These are phyloP conservation scores for Dynastes maya DNA, from an alignment of 2,888 invertebrate genomes.

Conservation along the genomic window DNA sequence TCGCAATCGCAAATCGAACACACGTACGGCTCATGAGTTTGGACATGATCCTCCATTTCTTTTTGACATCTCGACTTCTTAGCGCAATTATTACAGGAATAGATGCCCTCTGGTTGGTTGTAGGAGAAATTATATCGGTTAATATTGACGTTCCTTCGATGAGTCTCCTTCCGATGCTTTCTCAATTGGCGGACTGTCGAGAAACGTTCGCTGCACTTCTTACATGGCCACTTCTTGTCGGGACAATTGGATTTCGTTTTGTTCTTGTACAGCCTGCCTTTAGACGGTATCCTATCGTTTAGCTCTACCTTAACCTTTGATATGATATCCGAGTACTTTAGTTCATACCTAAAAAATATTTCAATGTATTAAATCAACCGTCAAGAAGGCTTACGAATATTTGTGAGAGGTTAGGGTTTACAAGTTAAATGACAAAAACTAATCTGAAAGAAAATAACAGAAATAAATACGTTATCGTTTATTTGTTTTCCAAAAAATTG, in stretches of 20 bases:
- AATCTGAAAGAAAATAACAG: too few relatives aligned
- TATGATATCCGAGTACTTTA: slow-evolving; percentile 13
- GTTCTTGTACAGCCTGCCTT: background rate
- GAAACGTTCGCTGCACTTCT: slow-evolving; percentile 71
- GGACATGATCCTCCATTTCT: slow-evolving; percentile 61
- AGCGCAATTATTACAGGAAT: slow-evolving; percentile 62
- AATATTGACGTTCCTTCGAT: slow-evolving; percentile 68
- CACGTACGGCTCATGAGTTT: slow-evolving; percentile 69
- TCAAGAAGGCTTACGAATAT: background rate
- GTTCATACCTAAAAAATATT: slow-evolving; percentile 40
- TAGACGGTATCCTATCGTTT: slow-evolving; percentile 15
- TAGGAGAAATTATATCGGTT: slow-evolving; percentile 53
- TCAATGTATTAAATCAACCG: slow-evolving; percentile 15
- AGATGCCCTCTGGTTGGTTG: slow-evolving; percentile 59
- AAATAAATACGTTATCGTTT: too few relatives aligned
- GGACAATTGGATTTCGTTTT: background rate
- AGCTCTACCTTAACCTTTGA: background rate
- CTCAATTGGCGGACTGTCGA: slow-evolving; percentile 72
- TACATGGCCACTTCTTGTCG: slow-evolving; percentile 70
- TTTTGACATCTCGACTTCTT: slow-evolving; percentile 59
- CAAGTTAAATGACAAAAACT: too few relatives aligned
- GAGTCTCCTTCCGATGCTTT: slow-evolving; percentile 71
- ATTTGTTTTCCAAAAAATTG: too few relatives aligned
- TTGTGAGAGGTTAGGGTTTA: too few relatives aligned
- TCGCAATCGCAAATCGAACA: slow-evolving; percentile 63